phyloP scores from a whole-genome alignment of 2,888 invertebrate species.

The Caenorhabditis sp. region DNA sequence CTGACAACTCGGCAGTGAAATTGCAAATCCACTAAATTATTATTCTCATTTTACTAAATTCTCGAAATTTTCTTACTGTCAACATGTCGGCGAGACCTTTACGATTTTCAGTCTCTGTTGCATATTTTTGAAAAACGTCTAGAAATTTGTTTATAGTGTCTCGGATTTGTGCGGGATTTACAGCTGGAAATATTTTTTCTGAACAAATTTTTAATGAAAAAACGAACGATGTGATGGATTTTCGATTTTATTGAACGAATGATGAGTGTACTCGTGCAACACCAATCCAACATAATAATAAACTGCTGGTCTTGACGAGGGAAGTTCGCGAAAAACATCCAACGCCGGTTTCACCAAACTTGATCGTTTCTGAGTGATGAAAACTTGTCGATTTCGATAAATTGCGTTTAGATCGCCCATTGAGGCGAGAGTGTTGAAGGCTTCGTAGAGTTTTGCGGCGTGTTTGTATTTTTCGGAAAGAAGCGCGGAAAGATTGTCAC shows the following conservation, averaged over 20 bases:
- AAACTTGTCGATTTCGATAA: constrained; percentile 25
- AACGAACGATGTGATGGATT: constrained; percentile 23
- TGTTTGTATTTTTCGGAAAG: not conserved
- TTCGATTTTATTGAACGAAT: constrained; percentile 39
- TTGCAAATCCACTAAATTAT: constrained; percentile 49
- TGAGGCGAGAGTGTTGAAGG: constrained; percentile 7
- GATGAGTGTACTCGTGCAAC: constrained; percentile 49
- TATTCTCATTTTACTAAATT: not conserved
- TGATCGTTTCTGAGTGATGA: not conserved
- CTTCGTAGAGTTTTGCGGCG: constrained; percentile 1
- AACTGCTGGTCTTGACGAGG: constrained; percentile 31
- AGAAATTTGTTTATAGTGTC: constrained; percentile 16
- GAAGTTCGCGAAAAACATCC: constrained; percentile 13
- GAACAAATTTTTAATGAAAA: not conserved
- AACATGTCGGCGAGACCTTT: constrained; percentile 12
- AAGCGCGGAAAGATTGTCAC: not conserved
- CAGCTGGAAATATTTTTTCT: constrained; percentile 19
- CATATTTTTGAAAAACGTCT: constrained; percentile 9
- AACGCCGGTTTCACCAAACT: constrained; percentile 1
- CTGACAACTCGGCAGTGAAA: constrained; percentile 35
- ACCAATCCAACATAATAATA: constrained; percentile 40
- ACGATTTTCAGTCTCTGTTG: constrained; percentile 5
- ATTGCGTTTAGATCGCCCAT: constrained; percentile 26
- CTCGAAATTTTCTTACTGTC: not conserved
- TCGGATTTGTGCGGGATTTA: constrained; percentile 11